Conservation (phyloP, 2,888 invertebrate genomes). For the Dynastes grantii region DNA sequence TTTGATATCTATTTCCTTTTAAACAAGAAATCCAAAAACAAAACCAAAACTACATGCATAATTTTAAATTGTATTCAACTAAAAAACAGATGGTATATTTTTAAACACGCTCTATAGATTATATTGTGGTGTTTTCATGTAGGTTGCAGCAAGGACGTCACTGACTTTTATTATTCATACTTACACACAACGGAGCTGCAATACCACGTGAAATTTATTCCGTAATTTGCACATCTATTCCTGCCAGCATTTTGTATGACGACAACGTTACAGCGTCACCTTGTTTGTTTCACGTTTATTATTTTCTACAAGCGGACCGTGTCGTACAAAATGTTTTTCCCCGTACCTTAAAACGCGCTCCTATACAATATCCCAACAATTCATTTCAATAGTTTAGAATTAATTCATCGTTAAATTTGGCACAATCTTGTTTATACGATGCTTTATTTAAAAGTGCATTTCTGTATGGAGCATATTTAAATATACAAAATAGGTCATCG, state of each 20-base stretch:
- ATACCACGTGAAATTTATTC: slow-evolving; percentile 12
- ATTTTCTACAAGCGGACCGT: slow-evolving; percentile 7
- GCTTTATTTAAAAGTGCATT: too few relatives aligned
- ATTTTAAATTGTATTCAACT: too few relatives aligned
- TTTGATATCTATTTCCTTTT: too few relatives aligned
- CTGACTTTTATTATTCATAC: neutral
- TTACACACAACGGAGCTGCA: neutral
- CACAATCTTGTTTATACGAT: neutral
- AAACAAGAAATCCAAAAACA: too few relatives aligned
- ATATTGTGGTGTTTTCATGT: neutral
- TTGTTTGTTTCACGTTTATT: neutral
- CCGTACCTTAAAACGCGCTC: neutral
- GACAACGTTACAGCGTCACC: slow-evolving; percentile 25
- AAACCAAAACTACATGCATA: too few relatives aligned
- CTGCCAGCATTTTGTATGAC: slow-evolving; percentile 28
- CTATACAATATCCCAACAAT: neutral
- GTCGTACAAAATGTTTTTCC: neutral
- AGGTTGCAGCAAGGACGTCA: slow-evolving; percentile 19
- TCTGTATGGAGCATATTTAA: neutral
- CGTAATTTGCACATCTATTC: slow-evolving; percentile 12
- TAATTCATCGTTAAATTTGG: slow-evolving; percentile 8
- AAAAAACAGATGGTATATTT: too few relatives aligned
- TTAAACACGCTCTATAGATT: too few relatives aligned
- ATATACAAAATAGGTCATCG: neutral
- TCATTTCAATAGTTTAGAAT: neutral